A percentile compares a stretch with the other conserved stretches of the same genome.
Evolutionary conservation across 1,140 invertebrate species (phyloP).

Genomic region (Brachionus koreanus): DNA sequence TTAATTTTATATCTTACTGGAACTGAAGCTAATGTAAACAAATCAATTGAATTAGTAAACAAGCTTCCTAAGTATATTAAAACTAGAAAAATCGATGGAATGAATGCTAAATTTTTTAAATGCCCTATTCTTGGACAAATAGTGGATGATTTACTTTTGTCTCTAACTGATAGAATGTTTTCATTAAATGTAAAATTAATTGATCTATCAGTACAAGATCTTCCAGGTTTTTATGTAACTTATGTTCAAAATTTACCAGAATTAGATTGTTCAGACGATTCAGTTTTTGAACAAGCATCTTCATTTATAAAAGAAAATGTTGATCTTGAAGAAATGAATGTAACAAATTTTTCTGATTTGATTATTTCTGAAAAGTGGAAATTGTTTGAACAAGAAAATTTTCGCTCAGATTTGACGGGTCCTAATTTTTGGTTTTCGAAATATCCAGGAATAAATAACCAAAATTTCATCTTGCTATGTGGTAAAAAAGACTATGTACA

Average conservation of each 20-base stretch:
- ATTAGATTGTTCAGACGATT: background rate
- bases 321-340: background rate
- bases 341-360: background rate
- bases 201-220: background rate
- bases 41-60: background rate
- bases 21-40: background rate
- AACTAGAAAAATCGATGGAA: background rate
- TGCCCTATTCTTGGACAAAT: background rate
- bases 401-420: background rate
- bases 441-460: background rate
- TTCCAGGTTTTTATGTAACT: background rate
- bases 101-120: background rate
- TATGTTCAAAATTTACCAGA: background rate
- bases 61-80: background rate
- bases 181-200: background rate
- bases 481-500: conserved; percentile 14
- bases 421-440: background rate
- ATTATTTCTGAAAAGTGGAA: conserved; percentile 10
- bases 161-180: background rate
- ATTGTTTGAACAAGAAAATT: background rate
- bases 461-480: background rate
- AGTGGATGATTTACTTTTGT: background rate
- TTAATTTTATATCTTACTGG: background rate
- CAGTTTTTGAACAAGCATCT: background rate
- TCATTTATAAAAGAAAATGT: background rate